Base-by-base conservation (phyloP, 1,140 invertebrate genomes). In the Anagrus nilaparvatae region DNA sequence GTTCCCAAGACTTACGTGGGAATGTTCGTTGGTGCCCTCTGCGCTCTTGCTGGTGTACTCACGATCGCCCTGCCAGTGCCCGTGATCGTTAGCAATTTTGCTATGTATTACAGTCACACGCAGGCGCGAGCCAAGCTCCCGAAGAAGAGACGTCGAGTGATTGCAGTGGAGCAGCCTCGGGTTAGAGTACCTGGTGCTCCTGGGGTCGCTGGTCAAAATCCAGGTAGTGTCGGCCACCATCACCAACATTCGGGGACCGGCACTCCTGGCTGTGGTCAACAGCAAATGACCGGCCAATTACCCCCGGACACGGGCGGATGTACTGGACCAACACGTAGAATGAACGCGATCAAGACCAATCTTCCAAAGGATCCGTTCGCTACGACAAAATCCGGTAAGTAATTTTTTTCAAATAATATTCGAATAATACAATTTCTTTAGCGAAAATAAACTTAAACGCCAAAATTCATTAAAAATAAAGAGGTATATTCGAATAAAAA, bases 101-200 rank as follows among this genome's bases (percentile, higher is more conserved):
- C 93, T 58, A 96, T 96, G 87, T 97, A 96, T 73, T 97, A 97
- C 71, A 93, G 89, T 54, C 90, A 95, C 71, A 95, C 90, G 52
- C 71, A 82, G 76, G 94, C 93, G 43, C 71, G 93, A 56, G 91
- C 91, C 40, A 97, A 97, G 71, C 75, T 97, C 63, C 93, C 93
- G 41, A 96, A 97, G 76, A 95, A 96, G 72, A 73, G 93, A 53
- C 76, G 93, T 69, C 74, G 90, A 63, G 92, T 97, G 40, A 72
- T 97, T 56, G 92, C 94, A 29, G 92, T 97, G 29, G 93, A 97
- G 68, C 87, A 88, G 45, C 77, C 83, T 12, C 72, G 85, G 51
- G 77, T 58, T 0, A 45, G 64, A 24, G 49, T 44, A 27, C 55
- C 57, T 18, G 59, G 58, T 27, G 55, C 44, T 3, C 43, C 54